These are phyloP conservation scores for Adelosebastes latens DNA, from an alignment of 2,797 vertebrate species.

Conservation along the genomic window DNA sequence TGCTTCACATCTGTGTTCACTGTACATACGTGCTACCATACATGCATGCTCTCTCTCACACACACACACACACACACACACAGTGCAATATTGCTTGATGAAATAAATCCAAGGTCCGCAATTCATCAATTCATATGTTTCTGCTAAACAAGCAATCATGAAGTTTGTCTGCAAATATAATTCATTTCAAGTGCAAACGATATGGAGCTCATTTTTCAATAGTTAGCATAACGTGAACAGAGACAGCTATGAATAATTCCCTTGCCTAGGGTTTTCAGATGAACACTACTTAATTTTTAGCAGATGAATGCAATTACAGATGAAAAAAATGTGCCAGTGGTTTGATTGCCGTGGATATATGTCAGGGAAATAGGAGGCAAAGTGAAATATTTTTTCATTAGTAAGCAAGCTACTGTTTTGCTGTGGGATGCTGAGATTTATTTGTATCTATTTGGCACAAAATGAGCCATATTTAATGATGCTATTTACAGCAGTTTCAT, in stretches of 20 bases:
- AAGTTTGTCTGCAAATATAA: conserved; percentile 21
- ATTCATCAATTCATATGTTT: conserved; percentile 10
- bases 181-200: conserved; percentile 10
- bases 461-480: conserved; percentile 26
- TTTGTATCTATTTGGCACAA: conserved; percentile 1
- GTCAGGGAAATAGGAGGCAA: neutral
- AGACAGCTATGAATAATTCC: conserved; percentile 28
- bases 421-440: neutral
- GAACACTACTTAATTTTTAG: conserved; percentile 24
- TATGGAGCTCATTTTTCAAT: conserved; percentile 19
- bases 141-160: neutral
- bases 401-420: neutral
- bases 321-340: conserved; percentile 10
- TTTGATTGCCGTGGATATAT: conserved; percentile 31
- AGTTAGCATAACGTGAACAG: neutral
- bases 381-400: neutral
- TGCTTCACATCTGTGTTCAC: conserved; percentile 34
- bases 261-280: conserved; percentile 1
- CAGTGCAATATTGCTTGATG: neutral
- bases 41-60: neutral
- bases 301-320: conserved; percentile 42
- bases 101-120: neutral
- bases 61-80: neutral
- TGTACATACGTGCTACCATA: conserved; percentile 1
- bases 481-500: conserved; percentile 12